phyloP scores from a whole-genome alignment of 2,888 invertebrate genomes.

The Lacanobia oleracea region DNA sequence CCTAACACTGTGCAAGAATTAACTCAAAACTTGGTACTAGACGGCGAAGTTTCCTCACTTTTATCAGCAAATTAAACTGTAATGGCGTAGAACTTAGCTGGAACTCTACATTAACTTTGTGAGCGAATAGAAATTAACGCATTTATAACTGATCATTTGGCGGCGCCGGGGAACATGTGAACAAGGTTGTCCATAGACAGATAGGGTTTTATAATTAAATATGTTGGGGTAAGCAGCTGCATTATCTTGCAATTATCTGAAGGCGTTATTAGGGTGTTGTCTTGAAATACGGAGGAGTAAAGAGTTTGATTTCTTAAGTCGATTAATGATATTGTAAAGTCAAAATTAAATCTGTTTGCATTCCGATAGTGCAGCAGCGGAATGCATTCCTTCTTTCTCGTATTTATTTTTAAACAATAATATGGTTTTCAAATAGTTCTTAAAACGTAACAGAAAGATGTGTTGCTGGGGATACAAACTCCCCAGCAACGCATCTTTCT shows the following conservation, averaged over 20 bases:
- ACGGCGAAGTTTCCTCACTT: constrained; percentile 13
- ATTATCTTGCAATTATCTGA: not conserved
- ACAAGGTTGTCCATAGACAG: constrained; percentile 11
- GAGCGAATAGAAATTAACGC: constrained; percentile 47
- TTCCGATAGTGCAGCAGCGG: no score
- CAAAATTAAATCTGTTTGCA: no score
- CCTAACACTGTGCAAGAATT: not conserved
- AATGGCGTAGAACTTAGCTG: constrained; percentile 48
- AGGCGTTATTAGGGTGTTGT: not conserved
- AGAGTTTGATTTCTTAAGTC: not conserved
- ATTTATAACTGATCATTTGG: constrained; percentile 55
- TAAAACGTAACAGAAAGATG: no score
- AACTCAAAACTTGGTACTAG: constrained; percentile 28
- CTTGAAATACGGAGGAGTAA: not conserved
- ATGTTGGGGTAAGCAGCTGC: not conserved
- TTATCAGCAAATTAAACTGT: constrained; percentile 43
- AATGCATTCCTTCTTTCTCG: no score
- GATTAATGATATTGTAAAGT: no score
- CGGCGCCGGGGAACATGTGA: constrained; percentile 23
- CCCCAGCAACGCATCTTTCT: no score
- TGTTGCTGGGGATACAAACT: no score
- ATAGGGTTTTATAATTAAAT: not conserved
- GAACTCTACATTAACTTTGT: constrained; percentile 31
- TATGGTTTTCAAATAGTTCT: no score
- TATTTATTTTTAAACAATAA: no score